phyloP scores from a whole-genome alignment of 1,140 invertebrate species.

The Antheraea mylitta region DNA sequence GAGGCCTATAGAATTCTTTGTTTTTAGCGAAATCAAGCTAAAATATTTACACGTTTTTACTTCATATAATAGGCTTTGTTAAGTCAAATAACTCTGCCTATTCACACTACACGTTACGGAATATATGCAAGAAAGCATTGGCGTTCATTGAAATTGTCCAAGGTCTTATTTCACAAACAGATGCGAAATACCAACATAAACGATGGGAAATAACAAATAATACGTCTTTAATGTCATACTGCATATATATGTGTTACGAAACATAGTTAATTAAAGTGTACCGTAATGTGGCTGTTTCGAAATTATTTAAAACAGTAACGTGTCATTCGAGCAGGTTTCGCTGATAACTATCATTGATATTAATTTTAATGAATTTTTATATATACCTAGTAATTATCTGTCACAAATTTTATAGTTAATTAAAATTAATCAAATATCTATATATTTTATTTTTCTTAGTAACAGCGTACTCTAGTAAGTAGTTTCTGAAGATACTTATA shows the following conservation, averaged over 20 bases:
- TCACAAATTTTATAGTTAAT: no score
- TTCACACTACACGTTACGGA: not conserved
- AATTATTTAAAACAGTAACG: no score
- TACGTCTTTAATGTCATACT: not conserved
- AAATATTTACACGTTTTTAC: not conserved
- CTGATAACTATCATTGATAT: no score
- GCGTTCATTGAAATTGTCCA: conserved; percentile 17
- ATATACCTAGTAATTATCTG: no score
- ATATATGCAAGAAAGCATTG: not conserved
- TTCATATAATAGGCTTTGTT: conserved; percentile 2
- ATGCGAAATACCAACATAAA: conserved; percentile 16
- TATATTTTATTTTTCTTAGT: no score
- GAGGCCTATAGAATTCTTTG: not conserved
- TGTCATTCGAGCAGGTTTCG: no score
- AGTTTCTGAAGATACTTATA: no score
- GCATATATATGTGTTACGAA: not conserved
- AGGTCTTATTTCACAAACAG: conserved; percentile 23
- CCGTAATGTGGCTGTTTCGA: not conserved
- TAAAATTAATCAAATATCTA: no score
- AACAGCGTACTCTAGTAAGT: no score
- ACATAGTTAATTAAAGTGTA: not conserved
- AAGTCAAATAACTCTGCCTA: not conserved
- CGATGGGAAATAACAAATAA: conserved; percentile 3
- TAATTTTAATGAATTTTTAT: no score
- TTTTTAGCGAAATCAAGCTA: not conserved